Conservation (phyloP, 2,888 invertebrate genomes). For the Heliconius hortense region DNA sequence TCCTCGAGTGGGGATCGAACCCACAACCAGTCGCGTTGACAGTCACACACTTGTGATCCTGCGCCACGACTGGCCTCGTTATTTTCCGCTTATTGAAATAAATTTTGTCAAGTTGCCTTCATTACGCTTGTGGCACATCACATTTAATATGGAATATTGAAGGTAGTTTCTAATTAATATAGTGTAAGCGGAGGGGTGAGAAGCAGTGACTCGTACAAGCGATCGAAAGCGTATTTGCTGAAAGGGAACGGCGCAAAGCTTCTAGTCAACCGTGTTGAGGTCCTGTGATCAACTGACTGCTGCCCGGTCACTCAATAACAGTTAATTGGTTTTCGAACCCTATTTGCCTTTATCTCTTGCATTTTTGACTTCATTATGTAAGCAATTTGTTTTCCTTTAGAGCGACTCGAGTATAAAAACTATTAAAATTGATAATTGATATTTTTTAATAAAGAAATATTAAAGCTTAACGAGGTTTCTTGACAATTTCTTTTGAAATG, state of each 20-base stretch:
- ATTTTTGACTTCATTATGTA: constrained; percentile 23
- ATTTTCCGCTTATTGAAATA: background rate
- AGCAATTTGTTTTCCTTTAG: constrained; percentile 15
- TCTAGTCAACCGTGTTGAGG: constrained; percentile 64
- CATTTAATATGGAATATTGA: constrained; percentile 23
- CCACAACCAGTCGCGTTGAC: too few relatives aligned
- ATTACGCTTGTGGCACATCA: background rate
- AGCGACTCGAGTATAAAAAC: constrained; percentile 3
- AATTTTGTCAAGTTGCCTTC: constrained; percentile 12
- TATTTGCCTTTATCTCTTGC: constrained; percentile 23
- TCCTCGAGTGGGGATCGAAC: too few relatives aligned
- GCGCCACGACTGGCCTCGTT: background rate
- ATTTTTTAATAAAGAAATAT: too few relatives aligned
- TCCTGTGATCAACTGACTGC: constrained; percentile 56
- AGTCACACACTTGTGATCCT: too few relatives aligned
- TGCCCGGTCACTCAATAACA: constrained; percentile 61
- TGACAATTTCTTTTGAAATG: constrained; percentile 1
- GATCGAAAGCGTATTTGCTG: constrained; percentile 62
- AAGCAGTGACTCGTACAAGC: constrained; percentile 71
- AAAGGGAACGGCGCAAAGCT: constrained; percentile 63
- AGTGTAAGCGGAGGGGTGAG: constrained; percentile 54
- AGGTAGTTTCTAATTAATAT: constrained; percentile 45
- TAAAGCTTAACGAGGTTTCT: background rate
- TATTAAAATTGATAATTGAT: background rate
- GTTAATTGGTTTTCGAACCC: constrained; percentile 46